Evolutionary conservation across 2,797 vertebrate species (phyloP).

Genomic region (Enteromius afrohamiltoni): DNA sequence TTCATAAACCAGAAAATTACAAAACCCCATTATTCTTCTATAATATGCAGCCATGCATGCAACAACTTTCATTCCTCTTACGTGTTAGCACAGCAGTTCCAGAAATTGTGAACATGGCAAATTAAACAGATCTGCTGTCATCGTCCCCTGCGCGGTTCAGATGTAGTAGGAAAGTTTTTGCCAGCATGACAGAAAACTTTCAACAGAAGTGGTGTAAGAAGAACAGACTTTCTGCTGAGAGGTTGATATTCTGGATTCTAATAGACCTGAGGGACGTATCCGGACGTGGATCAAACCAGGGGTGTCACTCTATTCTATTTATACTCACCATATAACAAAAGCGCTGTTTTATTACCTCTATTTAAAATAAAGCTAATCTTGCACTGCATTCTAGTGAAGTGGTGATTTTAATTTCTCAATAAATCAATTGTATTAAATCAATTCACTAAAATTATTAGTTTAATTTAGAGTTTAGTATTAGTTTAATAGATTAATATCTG

Average conservation of each 20-base stretch:
- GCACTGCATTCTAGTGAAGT: neutral
- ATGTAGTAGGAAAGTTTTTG: conserved; percentile 8
- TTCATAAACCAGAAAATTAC: conserved; percentile 42
- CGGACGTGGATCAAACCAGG: neutral
- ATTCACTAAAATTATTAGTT: neutral
- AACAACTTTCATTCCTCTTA: conserved; percentile 24
- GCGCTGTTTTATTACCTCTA: neutral
- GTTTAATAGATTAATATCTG: neutral
- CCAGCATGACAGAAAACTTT: conserved; percentile 23
- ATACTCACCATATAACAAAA: neutral
- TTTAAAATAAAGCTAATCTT: neutral
- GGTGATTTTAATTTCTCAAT: neutral
- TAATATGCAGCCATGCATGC: conserved; percentile 39
- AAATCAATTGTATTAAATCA: neutral
- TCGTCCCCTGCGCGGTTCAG: conserved; percentile 1
- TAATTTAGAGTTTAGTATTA: too few species aligned
- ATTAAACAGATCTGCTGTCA: conserved; percentile 25
- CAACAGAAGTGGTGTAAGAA: neutral
- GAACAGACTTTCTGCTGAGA: conserved; percentile 8
- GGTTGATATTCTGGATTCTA: neutral
- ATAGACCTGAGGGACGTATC: neutral
- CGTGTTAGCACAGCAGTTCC: conserved; percentile 27
- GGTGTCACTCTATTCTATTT: neutral
- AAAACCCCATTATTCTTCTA: conserved; percentile 36
- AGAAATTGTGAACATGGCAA: conserved; percentile 20